Base-by-base conservation (phyloP, 2,888 invertebrate genomes). In the Serrognathus titanus region DNA sequence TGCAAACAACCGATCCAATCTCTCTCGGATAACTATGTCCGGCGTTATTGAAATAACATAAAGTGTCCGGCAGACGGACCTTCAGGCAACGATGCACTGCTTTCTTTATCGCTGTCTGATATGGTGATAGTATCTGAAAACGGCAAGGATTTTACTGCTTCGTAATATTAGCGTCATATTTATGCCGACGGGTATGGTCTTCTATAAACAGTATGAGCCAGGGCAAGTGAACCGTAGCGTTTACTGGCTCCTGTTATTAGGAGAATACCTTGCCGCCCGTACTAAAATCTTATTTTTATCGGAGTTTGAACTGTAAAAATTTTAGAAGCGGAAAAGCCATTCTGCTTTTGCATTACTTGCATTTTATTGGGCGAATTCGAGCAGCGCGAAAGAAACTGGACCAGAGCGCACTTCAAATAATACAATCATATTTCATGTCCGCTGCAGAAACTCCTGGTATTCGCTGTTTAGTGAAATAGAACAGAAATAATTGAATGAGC, bases 1-100 rank as follows among this genome's bases (percentile, higher is more conserved):
- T 57, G 61, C 69, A 66, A 68, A 67, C 66, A 67, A 65, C 68
- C 66, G 65, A 70, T 69, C 67, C 69, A 67, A 69, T 69, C 66
- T 68, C 64, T 57, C 64, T 57, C 57, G 57, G 61, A 64, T 66
- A 66, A 66, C 66, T 62, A 63, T 62, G 69, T 68, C 69, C 68
- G 61, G 66, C 51, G 57, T 57, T 57, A 57, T 57, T 57, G 57
- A 57, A 57, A 52, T 57, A 48, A 43, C 57, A 57, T 57, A 57
- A 57, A 57, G 43, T 43, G 52, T 24, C 45, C 38, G 43, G 24
- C 16, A 16, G 16, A 39, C 12, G 24, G 35, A 35, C 20, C 47
- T 38, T n/a, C 12, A 16, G n/a, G 16, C 16, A 16, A 3, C 2
- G 49, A 9, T 24, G 10, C 24, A 31, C 24, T 31, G 24, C 24